Base-by-base conservation (phyloP, 1,140 invertebrate genomes). In the Pseudomyrmex gracilis region DNA sequence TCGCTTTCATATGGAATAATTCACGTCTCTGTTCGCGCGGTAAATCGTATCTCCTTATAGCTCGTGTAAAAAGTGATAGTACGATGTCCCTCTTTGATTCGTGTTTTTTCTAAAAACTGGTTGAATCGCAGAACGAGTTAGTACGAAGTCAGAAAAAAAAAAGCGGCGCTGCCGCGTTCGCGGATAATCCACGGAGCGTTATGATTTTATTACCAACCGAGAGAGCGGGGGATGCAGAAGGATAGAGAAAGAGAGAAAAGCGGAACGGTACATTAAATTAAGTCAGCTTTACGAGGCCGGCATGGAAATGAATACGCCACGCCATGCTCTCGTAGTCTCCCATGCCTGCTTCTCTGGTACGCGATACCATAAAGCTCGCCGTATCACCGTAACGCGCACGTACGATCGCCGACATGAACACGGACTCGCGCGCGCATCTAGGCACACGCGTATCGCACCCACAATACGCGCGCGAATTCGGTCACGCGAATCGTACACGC, bases 341-440 rank as follows among this genome's bases (percentile, higher is more conserved):
- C 84, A 87, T 91, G 89, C 88, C 89, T 85, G 87, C 88, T 80
- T 82, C 80, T 77, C 74, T 84, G 89, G 89, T 90, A 89, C 86
- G 87, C 90, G 90, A 92, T 92, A 92, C 85, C 89, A 92, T 92
- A 93, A 93, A 92, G 77, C 86, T 84, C 74, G 73, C 77, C 88
- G 87, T 93, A 93, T 93, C 92, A 91, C 89, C 86, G 89, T 90
- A 87, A 91, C 90, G 90, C 82, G 86, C 87, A 70, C 73, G 78
- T 87, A 89, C 76, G 88, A 88, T 80, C 88, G 85, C 87, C 87
- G 85, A 83, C 64, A 78, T 64, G 51, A 83, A 55, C 51, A 20
- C 53, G n/a, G 17, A 45, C 20, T 53, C 73, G 63, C 82, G 45
- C 74, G 77, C 73, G 67, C 63, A 88, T 85, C 80, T 83, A 67